These are phyloP conservation scores for Bagarius yarrelli DNA, from an alignment of 2,113 vertebrate genomes.

Conservation along the genomic window DNA sequence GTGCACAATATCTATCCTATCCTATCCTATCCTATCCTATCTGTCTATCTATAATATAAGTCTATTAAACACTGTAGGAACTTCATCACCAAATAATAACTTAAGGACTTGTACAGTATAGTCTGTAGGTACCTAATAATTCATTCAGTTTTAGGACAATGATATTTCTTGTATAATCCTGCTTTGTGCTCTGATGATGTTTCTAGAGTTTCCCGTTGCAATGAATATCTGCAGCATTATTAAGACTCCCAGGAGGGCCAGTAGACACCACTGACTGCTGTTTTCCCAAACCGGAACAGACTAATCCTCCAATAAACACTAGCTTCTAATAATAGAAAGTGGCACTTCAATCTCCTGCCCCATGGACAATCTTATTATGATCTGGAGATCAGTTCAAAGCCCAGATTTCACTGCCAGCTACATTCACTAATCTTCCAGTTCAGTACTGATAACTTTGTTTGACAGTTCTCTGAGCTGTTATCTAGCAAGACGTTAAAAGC, in stretches of 20 bases:
- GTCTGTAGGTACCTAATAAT: too few relatives aligned
- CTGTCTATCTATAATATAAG: slow-evolving; percentile 60
- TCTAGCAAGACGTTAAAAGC: not conserved
- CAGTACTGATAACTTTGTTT: not conserved
- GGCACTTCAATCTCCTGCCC: not conserved
- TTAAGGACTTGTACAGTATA: too few relatives aligned
- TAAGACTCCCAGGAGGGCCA: slow-evolving; percentile 35
- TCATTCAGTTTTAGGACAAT: too few relatives aligned
- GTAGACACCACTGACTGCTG: slow-evolving; percentile 54
- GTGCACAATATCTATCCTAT: too few relatives aligned
- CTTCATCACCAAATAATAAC: too few relatives aligned
- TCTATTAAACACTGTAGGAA: slow-evolving; percentile 44
- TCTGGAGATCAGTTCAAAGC: not conserved
- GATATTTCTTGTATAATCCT: too few relatives aligned
- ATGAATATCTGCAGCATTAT: too few relatives aligned
- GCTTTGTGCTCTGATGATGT: too few relatives aligned
- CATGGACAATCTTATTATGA: not conserved
- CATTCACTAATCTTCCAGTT: not conserved
- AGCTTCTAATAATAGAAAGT: not conserved
- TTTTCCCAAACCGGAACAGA: slow-evolving; percentile 47
- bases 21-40: too few relatives aligned
- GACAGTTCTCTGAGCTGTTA: not conserved
- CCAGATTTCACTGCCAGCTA: not conserved
- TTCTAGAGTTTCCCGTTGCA: too few relatives aligned
- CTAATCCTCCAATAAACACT: not conserved